Evolutionary conservation across 2,797 vertebrate genomes (phyloP).

Genomic region (Pterois miles): DNA sequence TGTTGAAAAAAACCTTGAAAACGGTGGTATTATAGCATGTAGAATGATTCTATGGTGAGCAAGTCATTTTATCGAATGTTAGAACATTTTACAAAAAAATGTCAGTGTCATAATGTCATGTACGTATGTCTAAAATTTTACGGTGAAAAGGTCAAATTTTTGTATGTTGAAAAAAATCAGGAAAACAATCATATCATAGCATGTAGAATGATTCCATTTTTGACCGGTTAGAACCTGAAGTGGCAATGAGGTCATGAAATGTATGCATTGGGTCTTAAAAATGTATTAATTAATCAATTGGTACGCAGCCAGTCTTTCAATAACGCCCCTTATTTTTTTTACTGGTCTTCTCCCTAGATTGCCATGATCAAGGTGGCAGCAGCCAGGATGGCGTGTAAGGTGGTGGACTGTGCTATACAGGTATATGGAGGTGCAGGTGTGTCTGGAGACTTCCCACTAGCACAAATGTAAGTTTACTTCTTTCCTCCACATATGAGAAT

Average conservation of each 20-base stretch:
- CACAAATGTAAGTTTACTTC: conserved; percentile 87
- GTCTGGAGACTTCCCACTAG: conserved; percentile 91
- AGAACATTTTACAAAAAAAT: too few relatives aligned
- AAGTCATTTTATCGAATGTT: too few relatives aligned
- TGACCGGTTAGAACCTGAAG: fast-evolving
- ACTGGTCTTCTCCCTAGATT: conserved; percentile 76
- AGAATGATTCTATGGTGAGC: too few relatives aligned
- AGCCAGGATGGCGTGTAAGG: conserved; percentile 87
- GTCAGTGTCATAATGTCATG: too few relatives aligned
- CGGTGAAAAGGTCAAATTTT: too few relatives aligned
- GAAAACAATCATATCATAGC: too few relatives aligned
- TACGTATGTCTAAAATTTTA: too few relatives aligned
- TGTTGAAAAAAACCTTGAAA: too few relatives aligned
- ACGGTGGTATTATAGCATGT: too few relatives aligned
- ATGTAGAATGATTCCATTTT: too few relatives aligned
- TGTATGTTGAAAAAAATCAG: too few relatives aligned
- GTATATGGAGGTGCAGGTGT: conserved; percentile 91
- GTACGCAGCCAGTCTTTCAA: not conserved
- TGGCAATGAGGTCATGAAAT: not conserved
- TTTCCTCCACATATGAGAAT: not conserved
- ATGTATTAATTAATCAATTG: not conserved
- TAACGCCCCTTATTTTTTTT: not conserved
- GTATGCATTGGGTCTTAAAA: not conserved
- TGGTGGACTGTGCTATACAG: conserved; percentile 92
- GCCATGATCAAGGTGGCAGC: conserved; percentile 95